Evolutionary conservation across 2,888 invertebrate genomes (phyloP).

Genomic region (Sarcophaga subvicina): DNA sequence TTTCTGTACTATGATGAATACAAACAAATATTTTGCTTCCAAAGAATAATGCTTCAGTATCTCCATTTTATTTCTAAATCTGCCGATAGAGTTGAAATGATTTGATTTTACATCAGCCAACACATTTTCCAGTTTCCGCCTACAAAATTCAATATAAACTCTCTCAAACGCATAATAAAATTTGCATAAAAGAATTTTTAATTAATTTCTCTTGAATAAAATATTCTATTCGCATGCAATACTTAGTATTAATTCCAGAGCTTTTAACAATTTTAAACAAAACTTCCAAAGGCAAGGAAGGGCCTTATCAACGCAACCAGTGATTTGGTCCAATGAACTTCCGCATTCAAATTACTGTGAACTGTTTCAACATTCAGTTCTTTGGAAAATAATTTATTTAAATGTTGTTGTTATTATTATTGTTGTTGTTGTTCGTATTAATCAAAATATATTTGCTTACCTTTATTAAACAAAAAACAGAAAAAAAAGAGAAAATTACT

Average conservation of each 20-base stretch:
- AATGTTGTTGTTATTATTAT: neutral
- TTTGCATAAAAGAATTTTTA: too few species aligned
- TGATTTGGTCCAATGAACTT: slow-evolving; percentile 56
- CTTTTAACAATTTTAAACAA: neutral
- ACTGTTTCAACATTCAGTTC: slow-evolving; percentile 2
- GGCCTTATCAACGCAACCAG: neutral
- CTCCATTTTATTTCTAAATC: too few species aligned
- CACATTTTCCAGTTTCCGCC: too few species aligned
- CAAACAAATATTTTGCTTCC: too few species aligned
- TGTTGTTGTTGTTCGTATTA: neutral
- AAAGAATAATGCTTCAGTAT: too few species aligned
- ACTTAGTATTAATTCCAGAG: neutral
- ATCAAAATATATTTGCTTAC: slow-evolving; percentile 18
- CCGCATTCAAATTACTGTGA: slow-evolving; percentile 22
- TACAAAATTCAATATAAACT: too few species aligned
- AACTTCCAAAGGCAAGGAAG: neutral
- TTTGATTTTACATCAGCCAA: too few species aligned
- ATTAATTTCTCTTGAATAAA: too few species aligned
- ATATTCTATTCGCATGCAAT: too few species aligned
- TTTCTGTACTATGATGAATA: too few species aligned
- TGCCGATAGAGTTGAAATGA: too few species aligned
- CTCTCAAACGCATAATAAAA: too few species aligned
- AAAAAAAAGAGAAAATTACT: slow-evolving; percentile 44
- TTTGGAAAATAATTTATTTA: slow-evolving; percentile 52
- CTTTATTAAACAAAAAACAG: slow-evolving; percentile 12